A percentile compares a stretch with the other conserved stretches of the same genome.
phyloP scores from a whole-genome alignment of 2,797 vertebrate genomes.

The Vespertilio murinus region DNA sequence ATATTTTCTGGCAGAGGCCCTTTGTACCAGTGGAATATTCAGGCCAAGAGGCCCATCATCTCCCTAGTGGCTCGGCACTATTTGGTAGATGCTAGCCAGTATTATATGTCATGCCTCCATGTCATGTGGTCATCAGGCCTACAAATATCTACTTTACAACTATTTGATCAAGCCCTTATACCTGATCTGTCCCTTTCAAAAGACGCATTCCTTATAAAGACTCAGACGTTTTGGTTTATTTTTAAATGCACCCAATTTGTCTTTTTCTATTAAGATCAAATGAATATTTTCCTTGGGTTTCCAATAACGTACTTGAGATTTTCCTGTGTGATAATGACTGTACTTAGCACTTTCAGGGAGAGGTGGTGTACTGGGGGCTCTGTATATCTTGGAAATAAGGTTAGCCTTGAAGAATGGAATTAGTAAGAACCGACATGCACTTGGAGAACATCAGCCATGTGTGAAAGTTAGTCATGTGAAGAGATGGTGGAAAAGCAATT shows the following conservation, averaged over 20 bases:
- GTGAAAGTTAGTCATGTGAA: neutral
- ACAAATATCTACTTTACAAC: neutral
- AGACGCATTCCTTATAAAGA: neutral
- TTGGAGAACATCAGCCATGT: neutral
- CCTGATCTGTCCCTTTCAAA: neutral
- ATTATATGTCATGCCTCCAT: neutral
- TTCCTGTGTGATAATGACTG: neutral
- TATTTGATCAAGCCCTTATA: neutral
- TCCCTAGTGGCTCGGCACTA: neutral
- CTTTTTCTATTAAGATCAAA: neutral
- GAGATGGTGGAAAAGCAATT: neutral
- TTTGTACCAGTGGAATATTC: neutral
- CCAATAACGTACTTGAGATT: neutral
- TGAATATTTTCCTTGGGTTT: neutral
- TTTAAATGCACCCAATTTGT: neutral
- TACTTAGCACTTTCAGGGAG: neutral
- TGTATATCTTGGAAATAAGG: neutral
- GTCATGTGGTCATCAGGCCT: neutral
- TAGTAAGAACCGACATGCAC: neutral
- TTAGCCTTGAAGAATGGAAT: neutral
- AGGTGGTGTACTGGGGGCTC: neutral
- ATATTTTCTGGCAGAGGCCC: neutral
- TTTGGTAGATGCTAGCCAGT: neutral
- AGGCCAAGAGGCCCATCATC: neutral
- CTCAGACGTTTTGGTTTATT: neutral